These are phyloP conservation scores for Dorcus parallelipipedus DNA, from an alignment of 2,888 invertebrate species.

Conservation along the genomic window DNA sequence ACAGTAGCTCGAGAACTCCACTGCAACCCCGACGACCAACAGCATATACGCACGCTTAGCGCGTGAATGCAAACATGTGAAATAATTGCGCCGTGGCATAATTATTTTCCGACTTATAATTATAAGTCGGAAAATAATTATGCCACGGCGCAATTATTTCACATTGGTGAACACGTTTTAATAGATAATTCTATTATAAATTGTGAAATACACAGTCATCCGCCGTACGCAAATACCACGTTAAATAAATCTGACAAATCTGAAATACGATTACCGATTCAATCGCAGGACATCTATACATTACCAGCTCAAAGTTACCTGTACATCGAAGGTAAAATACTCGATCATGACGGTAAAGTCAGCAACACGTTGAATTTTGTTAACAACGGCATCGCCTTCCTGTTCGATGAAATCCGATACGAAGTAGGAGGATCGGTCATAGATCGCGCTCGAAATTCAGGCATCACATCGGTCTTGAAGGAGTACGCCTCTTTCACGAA, in stretches of 20 bases:
- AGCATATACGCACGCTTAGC: too few species aligned
- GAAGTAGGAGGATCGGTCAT: too few species aligned
- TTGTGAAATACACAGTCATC: constrained; percentile 29
- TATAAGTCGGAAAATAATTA: too few species aligned
- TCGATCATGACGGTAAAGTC: constrained; percentile 10
- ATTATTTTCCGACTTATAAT: too few species aligned
- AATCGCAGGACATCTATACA: constrained; percentile 14
- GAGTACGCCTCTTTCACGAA: constrained; percentile 33
- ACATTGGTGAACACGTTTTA: constrained; percentile 11
- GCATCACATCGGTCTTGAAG: too few species aligned
- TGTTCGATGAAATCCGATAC: too few species aligned
- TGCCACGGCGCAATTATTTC: too few species aligned
- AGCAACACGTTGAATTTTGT: constrained; percentile 21
- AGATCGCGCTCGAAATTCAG: constrained; percentile 6
- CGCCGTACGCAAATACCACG: constrained; percentile 17
- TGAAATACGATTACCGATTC: constrained; percentile 32
- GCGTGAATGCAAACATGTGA: too few species aligned
- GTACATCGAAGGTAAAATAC: constrained; percentile 14
- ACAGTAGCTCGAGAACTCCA: too few species aligned
- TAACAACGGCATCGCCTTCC: too few species aligned
- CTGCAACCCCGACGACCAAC: too few species aligned
- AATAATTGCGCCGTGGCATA: too few species aligned
- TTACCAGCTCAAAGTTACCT: constrained; percentile 27
- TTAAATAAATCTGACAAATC: constrained; percentile 20
- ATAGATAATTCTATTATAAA: constrained; percentile 27